Percentiles rank a stretch among this genome's conserved stretches.
Conservation (phyloP, 2,113 vertebrate species). For the Ceratotherium simum region DNA sequence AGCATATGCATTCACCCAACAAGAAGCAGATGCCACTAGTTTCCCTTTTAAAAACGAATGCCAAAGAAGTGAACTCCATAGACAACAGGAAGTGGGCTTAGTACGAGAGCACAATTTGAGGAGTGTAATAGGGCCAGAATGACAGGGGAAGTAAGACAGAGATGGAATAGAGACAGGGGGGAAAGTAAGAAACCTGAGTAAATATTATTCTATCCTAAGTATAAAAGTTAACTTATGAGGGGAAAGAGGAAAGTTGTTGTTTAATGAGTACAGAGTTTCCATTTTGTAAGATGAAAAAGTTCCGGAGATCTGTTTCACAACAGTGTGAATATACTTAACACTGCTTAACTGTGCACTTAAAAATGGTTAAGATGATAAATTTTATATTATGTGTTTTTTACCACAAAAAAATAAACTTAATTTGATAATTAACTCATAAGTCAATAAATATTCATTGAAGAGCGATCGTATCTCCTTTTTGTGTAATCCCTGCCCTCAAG, state of each 20-base stretch:
- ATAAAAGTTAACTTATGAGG: neutral
- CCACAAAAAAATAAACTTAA: neutral
- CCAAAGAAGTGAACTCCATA: neutral
- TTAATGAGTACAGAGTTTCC: neutral
- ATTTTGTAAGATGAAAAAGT: neutral
- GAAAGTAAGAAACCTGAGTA: neutral
- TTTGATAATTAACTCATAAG: neutral
- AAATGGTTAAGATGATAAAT: neutral
- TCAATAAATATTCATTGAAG: neutral
- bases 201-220: neutral
- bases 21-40: neutral
- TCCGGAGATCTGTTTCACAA: neutral
- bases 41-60: slow-evolving; percentile 19
- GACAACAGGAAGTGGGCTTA: neutral
- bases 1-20: neutral
- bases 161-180: neutral
- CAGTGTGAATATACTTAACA: neutral
- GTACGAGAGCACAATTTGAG: neutral
- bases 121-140: neutral
- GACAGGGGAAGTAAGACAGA: neutral
- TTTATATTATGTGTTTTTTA: neutral
- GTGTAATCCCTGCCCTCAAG: neutral
- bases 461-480: neutral
- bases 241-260: neutral
- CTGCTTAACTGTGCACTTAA: neutral